These are phyloP conservation scores for Glandiceps talaboti DNA, from an alignment of 53 echinoderm and acorn worm genomes.

Conservation along the genomic window DNA sequence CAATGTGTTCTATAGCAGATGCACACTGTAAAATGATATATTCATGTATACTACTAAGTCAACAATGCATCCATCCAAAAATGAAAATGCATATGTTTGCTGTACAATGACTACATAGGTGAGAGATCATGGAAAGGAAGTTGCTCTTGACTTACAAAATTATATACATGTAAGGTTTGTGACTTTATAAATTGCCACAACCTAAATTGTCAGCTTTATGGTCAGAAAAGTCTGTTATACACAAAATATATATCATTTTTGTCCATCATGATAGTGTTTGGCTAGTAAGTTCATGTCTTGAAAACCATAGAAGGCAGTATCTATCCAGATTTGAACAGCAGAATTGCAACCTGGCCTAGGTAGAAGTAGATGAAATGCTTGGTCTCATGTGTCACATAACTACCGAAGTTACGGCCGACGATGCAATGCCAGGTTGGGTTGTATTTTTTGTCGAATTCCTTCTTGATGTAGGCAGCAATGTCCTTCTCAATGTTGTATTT, in stretches of 20 bases:
- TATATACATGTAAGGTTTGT: too few relatives aligned
- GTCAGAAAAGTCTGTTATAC: neutral
- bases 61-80: too few relatives aligned
- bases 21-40: too few relatives aligned
- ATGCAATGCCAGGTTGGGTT: constrained; percentile 39
- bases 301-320: neutral
- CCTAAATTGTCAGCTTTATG: too few relatives aligned
- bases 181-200: too few relatives aligned
- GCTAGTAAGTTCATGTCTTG: neutral
- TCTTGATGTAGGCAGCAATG: constrained; percentile 29
- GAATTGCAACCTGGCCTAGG: constrained; percentile 14
- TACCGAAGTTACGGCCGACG: constrained; percentile 45
- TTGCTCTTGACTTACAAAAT: too few relatives aligned
- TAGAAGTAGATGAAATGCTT: constrained; percentile 45
- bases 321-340: constrained; percentile 46
- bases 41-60: too few relatives aligned
- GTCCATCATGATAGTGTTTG: neutral
- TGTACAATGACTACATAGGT: too few relatives aligned
- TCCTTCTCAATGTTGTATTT: constrained; percentile 37
- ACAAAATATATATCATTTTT: too few relatives aligned
- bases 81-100: too few relatives aligned
- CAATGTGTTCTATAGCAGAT: too few relatives aligned
- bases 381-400: constrained; percentile 42
- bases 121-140: too few relatives aligned
- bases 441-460: constrained; percentile 22